Evolutionary conservation across 2,797 vertebrate species (phyloP), one percentile per base, ranked within the genome.

Genomic region (Phrynocephalus guinanensis): DNA sequence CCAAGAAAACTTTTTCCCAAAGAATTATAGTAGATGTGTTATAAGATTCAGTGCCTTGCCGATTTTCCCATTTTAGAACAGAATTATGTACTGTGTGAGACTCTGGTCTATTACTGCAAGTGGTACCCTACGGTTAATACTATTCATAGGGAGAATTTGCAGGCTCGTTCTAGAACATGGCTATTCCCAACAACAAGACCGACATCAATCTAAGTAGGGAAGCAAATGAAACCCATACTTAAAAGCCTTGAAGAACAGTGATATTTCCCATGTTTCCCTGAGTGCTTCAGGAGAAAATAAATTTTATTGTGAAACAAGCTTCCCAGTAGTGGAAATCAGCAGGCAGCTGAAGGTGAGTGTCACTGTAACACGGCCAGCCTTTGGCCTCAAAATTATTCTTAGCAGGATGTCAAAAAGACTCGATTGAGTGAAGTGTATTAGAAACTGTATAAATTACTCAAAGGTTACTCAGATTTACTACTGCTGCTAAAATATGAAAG

Each of bases 121-220:
- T 28, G n/a, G 8, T 71, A 50, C 44, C 28, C 26, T 22, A 60
- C 15, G 30, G 50, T 10, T n/a, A 81, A 33, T 22, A 71, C n/a
- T 71, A 71, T n/a, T 71, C n/a, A 5, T 16, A 3, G 30, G 28
- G 68, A 6, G 20, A 6, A 72, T 72, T 33, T 72, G 71, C 33
- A 33, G 6, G 71, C 71, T 72, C 28, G 30, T 33, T 30, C 30
- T 2, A 72, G 2, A 30, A 71, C 30, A 6, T 30, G 70, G 93
- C 98, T 98, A 96, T 99, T 98, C 82, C 97, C 97, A 89, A 98
- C 91, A 94, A 99, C 95, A 96, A 99, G 96, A 52, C 98, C 98
- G 73, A 98, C 94, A 6, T 98, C 96, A 0, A 98, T 98, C 98
- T 99, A 96, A 76, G 92, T 75, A 89, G 82, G 88, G 78, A 89